Evolutionary conservation across 2,797 vertebrate species (phyloP), one percentile per base, ranked within the genome.

Genomic region (Myotis myotis): DNA sequence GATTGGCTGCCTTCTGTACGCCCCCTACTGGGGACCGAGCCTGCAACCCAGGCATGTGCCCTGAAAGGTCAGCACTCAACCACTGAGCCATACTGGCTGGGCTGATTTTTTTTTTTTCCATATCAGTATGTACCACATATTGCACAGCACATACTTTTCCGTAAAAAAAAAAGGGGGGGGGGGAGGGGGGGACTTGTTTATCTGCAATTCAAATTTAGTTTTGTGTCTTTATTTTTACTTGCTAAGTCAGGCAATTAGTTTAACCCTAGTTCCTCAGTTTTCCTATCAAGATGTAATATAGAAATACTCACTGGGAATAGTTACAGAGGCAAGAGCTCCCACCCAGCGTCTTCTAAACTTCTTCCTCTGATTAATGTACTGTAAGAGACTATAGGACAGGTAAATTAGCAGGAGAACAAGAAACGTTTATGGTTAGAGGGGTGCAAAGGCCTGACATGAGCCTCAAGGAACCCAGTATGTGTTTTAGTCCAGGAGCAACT

Each of bases 301-400:
- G 72, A 83, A 49, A 85, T 97, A 99, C 99, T 99, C 97, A 99
- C 99, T 0, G 84, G 99, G 99, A 96, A 99, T 98, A 1, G 98
- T 98, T 33, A 99, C 98, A 70, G 99, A 98, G 3, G 98, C 98
- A 95, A 99, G 98, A 3, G 99, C 99, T 25, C 99, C 99, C 13
- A 99, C 98, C 99, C 99, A 99, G 74, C 99, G 98, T 8, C 99
- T 99, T 94, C 99, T 98, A 97, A 99, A 99, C 97, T 99, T 98
- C 71, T 98, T 97, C 20, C 99, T 99, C 98, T 99, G 99, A 98
- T 99, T 99, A 97, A 99, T 99, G 92, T 98, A 99, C 98, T 99
- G 99, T 94, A 99, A 98, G 96, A 99, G 96, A 97, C 99, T 99
- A 51, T 9, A 53, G 74, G 38, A 72, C 38, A 95, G 47, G 9